A percentile compares a stretch with the other conserved stretches of the same genome.
Conservation (phyloP, 1,140 invertebrate species). For the Holcopasites calliopsidis region DNA sequence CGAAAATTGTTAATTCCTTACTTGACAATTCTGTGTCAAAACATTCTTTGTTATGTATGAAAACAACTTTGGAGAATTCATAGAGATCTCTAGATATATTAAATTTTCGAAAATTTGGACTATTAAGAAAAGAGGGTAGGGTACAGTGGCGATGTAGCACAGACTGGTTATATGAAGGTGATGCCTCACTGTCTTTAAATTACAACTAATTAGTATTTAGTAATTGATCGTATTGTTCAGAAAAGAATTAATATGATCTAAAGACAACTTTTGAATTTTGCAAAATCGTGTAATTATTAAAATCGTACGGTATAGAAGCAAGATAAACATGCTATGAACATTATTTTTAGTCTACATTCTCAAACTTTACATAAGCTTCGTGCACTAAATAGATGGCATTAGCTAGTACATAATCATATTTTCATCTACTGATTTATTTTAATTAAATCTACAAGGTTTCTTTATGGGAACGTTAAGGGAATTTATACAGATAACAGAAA, state of each 20-base stretch:
- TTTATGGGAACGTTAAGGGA: not conserved
- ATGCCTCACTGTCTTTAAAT: conserved; percentile 71
- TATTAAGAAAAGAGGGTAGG: conserved; percentile 40
- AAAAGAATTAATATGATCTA: not conserved
- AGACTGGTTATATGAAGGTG: conserved; percentile 79
- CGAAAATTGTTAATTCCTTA: conserved; percentile 37
- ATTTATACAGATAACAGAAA: not conserved
- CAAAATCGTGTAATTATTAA: not conserved
- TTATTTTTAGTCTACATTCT: conserved; percentile 40
- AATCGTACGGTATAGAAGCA: not conserved
- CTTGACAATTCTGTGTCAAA: no score
- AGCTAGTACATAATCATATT: conserved; percentile 37
- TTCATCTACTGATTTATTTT: conserved; percentile 15
- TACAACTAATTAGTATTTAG: conserved; percentile 19
- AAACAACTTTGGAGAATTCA: conserved; percentile 19
- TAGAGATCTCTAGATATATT: conserved; percentile 22
- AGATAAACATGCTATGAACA: not conserved
- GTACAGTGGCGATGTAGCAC: conserved; percentile 79
- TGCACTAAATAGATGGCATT: conserved; percentile 56
- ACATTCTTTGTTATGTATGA: no score
- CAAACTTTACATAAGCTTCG: conserved; percentile 60
- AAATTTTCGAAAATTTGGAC: conserved; percentile 17
- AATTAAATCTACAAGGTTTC: not conserved
- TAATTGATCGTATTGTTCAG: conserved; percentile 6
- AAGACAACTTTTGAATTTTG: not conserved